Evolutionary conservation across 1,140 invertebrate genomes (phyloP), one percentile per base, ranked within the genome.

Genomic region (Drosophila takahashii): DNA sequence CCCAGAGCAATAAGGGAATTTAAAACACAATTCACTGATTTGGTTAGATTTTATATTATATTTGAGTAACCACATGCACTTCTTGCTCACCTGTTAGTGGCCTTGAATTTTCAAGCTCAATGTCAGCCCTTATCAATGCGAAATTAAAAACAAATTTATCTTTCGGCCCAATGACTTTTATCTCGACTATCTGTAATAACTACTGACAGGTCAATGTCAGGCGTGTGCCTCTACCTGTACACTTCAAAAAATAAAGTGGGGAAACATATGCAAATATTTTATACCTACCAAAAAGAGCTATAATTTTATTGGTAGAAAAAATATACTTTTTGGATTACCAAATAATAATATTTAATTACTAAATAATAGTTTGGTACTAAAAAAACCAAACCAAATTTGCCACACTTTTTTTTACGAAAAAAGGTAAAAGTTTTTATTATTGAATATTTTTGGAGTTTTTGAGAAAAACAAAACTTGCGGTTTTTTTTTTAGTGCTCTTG

Each of bases 141-240:
- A 29, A 50, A 16, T 51, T 51, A 51, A 50, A 32, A 29, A 16
- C n/a, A 10, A 32, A 32, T 32, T 10, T 32, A 32, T 32, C 9
- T 32, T 32, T 32, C 48, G 10, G 29, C 16, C 48, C 27, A 51
- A 51, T 51, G 27, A 3, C 8, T 51, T 51, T 51, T n/a, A 34
- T 2, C 10, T 18, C 32, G 29, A 51, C 2, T 34, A 32, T 11
- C 48, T 29, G 48, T 16, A 13, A 34, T 32, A 32, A 32, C 29
- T 34, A 51, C n/a, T 32, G 48, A 51, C 27, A 32, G 27, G 5
- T 32, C 27, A 51, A 51, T 51, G 27, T 16, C 15, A 7, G 3
- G n/a, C 13, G 4, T 27, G 11, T 7, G 3, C 11, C 15, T 6
- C 6, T 10, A 26, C n/a, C 15, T 16, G 3, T 13, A 32, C 48